phyloP scores from a whole-genome alignment of 2,888 invertebrate species.

The Sinopyrophorus schimmeli region DNA sequence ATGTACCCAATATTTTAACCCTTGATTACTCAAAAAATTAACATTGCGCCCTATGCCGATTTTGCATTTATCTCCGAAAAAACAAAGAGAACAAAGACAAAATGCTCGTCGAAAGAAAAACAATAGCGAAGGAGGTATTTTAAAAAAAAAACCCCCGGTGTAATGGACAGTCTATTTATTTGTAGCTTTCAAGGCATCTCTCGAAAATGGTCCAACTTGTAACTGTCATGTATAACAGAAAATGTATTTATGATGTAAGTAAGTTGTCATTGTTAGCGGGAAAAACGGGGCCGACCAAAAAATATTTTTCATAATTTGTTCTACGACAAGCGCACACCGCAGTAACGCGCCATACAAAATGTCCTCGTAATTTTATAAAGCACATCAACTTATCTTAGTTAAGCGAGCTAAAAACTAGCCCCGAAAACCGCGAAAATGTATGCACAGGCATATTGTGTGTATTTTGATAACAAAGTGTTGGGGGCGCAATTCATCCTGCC shows the following conservation, averaged over 20 bases:
- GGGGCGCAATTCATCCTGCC: conserved; percentile 10
- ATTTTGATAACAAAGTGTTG: conserved; percentile 18
- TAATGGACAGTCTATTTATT: no score
- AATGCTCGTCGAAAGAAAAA: no score
- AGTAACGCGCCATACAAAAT: conserved; percentile 10
- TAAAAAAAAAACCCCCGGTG: no score
- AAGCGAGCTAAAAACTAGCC: conserved; percentile 12
- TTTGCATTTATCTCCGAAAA: background rate
- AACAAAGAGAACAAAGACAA: background rate
- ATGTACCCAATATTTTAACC: no score
- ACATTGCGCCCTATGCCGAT: no score
- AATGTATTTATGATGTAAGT: background rate
- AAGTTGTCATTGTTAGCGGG: conserved; percentile 3
- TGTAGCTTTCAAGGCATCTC: no score
- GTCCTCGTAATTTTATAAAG: conserved; percentile 17
- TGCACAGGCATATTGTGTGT: conserved; percentile 11
- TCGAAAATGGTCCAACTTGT: conserved; percentile 2
- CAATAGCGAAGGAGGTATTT: no score
- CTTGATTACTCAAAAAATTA: no score
- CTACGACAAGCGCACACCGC: conserved; percentile 1
- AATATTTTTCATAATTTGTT: conserved; percentile 13
- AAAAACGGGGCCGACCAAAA: conserved; percentile 7
- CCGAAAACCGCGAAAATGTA: conserved; percentile 9
- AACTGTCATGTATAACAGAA: background rate
- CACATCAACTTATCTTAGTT: conserved; percentile 19